Evolutionary conservation across 2,113 vertebrate genomes (phyloP), one percentile per base, ranked within the genome.

Genomic region (Prochilodus magdalenae): DNA sequence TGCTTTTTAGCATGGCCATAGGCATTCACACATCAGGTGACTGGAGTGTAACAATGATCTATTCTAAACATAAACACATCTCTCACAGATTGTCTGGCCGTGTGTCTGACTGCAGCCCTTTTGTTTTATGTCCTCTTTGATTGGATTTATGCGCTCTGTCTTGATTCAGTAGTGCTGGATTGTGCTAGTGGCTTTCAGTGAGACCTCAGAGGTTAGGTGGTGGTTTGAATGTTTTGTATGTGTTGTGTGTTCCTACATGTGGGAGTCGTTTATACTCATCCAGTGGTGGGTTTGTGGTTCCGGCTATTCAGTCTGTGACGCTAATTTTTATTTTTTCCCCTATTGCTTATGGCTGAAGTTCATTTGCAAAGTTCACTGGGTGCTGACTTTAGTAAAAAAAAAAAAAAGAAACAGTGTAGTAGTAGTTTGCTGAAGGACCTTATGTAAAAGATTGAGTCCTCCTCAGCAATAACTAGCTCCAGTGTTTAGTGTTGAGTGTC

Each of bases 11-110:
- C 73, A 59, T 12, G 13, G 60, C 67, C 30, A 27, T 73, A n/a
- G 36, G 49, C 47, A 20, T 83, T 84, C 86, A 75, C 77, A 78
- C 62, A 60, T 75, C 86, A 87, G 75, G 82, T 87, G 82, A 83
- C 63, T 22, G 16, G 8, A 47, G 70, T 77, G 40, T 65, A 84
- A 87, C 86, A 86, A 86, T 82, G 65, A 76, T 81, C 47, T 71
- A 66, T 81, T 81, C 20, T 47, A 29, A 72, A 80, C 73, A 69
- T 80, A 78, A 85, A 83, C 73, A 74, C 24, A 40, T 29, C 47
- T 27, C 55, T n/a, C 30, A 47, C 55, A 71, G 67, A 83, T 83
- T 70, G 77, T 77, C 60, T 47, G 27, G 60, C 55, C 13, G 18
- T 62, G 22, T 51, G 47, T 55, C 24, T 20, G 29, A 69, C 40